Evolutionary conservation across 1,140 invertebrate species (phyloP), one percentile per base, ranked within the genome.

Genomic region (Atopsyche davidsoni): DNA sequence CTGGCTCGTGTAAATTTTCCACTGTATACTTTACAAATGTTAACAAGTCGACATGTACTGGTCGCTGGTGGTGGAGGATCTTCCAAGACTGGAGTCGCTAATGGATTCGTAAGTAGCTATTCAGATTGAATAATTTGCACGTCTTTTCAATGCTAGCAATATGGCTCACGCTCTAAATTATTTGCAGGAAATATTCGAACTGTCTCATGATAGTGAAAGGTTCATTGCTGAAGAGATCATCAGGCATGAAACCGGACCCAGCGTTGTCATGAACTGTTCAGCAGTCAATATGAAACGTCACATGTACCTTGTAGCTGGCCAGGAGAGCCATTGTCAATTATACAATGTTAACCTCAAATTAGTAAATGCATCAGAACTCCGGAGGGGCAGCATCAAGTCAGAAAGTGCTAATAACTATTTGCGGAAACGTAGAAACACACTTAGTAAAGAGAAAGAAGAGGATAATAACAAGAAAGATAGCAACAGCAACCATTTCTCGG

Each of bases 31-130:
- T 74, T 97, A 17, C 85, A 92, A 68, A 87, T 89, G 72, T 72
- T 98, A 23, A 92, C 89, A 19, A 90, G 86, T 70, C 80, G 92
- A 51, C 92, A 98, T 75, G 83, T 98, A 60, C 70, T 98, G 36
- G 90, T 98, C 22, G 93, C 88, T 54, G 95, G 95, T 34, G 95
- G 95, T 39, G 95, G 95, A 45, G 95, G 95, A 39, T 85, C 87
- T 13, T 85, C 92, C 14, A 96, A 94, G 72, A 97, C 93, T 34
- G 95, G 95, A 17, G 87, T 98, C 49, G 83, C 86, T 13, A 98
- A 98, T 80, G 89, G 90, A 69, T 93, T 98, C 76, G 92, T 89
- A 73, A 81, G 85, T 79, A 17, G 18, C 19, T 42, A 18, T 19
- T 10, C 11, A 10, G 4, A 36, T 36, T 7, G n/a, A n/a, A n/a